These are phyloP conservation scores for Apostichopus parvimensis DNA, from an alignment of 35 echinoderm and acorn worm species.

Conservation along the genomic window DNA sequence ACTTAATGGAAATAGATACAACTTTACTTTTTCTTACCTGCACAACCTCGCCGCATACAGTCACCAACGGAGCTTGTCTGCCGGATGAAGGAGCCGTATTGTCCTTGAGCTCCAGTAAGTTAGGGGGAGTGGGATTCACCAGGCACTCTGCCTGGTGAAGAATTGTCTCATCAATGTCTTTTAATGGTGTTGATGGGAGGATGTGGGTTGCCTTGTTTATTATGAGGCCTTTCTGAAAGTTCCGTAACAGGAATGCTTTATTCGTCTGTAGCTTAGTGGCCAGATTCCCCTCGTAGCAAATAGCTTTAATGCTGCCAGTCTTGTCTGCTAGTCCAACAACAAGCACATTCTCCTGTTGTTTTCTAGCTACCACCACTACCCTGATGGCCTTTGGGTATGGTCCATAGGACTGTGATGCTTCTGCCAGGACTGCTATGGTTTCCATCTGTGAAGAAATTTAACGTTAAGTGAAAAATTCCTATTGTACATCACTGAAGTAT, in stretches of 20 bases:
- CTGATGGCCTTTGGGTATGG: slow-evolving; percentile 12
- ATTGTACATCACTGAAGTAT: background rate
- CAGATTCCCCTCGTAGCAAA: background rate
- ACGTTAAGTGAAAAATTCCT: background rate
- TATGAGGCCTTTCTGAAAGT: slow-evolving; percentile 1
- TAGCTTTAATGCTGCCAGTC: background rate
- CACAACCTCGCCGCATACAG: background rate
- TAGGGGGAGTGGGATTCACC: too few relatives aligned
- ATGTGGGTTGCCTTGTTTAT: slow-evolving; percentile 7
- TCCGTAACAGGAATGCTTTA: background rate
- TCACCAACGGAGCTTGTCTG: background rate
- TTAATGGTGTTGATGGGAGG: background rate
- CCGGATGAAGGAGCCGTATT: background rate
- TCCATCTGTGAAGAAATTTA: slow-evolving; percentile 17
- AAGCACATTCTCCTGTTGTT: background rate
- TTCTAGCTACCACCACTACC: background rate
- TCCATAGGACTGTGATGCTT: slow-evolving; percentile 14
- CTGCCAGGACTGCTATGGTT: background rate
- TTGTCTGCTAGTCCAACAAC: slow-evolving; percentile 14
- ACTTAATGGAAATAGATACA: background rate
- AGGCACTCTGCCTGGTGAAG: background rate
- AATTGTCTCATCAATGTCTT: background rate
- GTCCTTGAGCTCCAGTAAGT: background rate
- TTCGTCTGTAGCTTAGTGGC: slow-evolving; percentile 13
- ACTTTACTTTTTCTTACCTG: slow-evolving; percentile 7